Percentiles rank a stretch among this genome's conserved stretches.
These are phyloP conservation scores for Rhynchopsitta pachyrhyncha DNA, from an alignment of 2,113 vertebrate genomes.

Conservation along the genomic window DNA sequence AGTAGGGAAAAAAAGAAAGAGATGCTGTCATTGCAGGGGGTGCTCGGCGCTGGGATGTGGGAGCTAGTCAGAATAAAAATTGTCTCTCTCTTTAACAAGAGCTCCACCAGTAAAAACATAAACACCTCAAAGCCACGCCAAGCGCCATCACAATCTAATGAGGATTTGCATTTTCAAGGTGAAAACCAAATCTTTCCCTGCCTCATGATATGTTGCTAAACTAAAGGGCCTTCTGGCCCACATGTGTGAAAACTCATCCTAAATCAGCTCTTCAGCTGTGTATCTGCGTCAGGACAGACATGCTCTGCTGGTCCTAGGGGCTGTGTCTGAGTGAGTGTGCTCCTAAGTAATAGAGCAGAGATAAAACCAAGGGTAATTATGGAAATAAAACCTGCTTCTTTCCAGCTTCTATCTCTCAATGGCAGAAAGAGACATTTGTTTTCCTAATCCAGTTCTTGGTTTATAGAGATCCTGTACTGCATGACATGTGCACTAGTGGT, in stretches of 20 bases:
- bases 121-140: neutral
- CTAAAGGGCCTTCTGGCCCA: neutral
- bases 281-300: neutral
- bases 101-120: neutral
- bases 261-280: neutral
- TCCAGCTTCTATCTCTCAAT: neutral
- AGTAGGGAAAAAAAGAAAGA: neutral
- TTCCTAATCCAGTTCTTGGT: neutral
- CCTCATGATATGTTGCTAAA: neutral
- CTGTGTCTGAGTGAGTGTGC: neutral
- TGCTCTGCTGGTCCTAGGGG: neutral
- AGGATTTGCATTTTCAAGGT: neutral
- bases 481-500: neutral
- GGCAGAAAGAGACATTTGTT: neutral
- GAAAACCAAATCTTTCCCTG: neutral
- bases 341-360: neutral
- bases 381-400: neutral
- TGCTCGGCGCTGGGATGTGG: neutral
- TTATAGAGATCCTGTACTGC: neutral
- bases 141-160: neutral
- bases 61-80: neutral
- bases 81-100: neutral
- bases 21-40: neutral
- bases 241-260: neutral
- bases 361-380: neutral